Base-by-base conservation (phyloP, 2,888 invertebrate genomes). In the Leptarthrus brevirostris region DNA sequence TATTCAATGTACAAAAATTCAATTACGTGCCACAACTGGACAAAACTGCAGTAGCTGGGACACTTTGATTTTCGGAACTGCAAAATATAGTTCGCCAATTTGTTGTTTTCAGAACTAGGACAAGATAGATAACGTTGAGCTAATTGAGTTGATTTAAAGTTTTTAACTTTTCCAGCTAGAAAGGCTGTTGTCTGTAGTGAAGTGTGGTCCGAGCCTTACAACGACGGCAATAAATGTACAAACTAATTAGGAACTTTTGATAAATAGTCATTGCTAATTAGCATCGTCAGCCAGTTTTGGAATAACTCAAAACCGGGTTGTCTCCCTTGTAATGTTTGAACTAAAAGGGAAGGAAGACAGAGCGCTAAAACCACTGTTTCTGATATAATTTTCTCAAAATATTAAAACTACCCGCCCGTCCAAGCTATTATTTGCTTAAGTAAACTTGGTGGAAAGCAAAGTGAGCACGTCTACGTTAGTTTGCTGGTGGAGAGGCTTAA, bases 131-230 rank as follows among this genome's bases (percentile, higher is more conserved):
- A 53, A 53, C n/a, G 36, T 16, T 24, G 18, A 16, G 66, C 47
- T 44, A 66, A 66, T 66, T 66, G 49, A 49, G 66, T 66, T 66
- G 26, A 66, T 16, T 66, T 66, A 49, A 66, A 66, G 26, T 24
- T 66, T 47, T 47, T n/a, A 16, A 47, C 24, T 47, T 10, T 14
- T 26, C 26, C 20, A 22, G 10, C 8, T 8, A 53, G n/a, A n/a
- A n/a, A n/a, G n/a, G 5, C 53, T n/a, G 18, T 4, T 53, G 18
- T 53, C 53, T 8, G 5, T 20, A 53, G 22, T 22, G 53, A 14
- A 20, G 53, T 5, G 14, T 47, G 47, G 12, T 47, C n/a, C n/a
- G 8, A 47, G 47, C 5, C 10, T 10, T 22, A 53, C n/a, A n/a
- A n/a, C n/a, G n/a, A n/a, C n/a, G n/a, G n/a, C n/a, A n/a, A n/a